These are phyloP conservation scores for Neodontobutis hainanensis DNA, from an alignment of 2,113 vertebrate genomes.

Conservation along the genomic window DNA sequence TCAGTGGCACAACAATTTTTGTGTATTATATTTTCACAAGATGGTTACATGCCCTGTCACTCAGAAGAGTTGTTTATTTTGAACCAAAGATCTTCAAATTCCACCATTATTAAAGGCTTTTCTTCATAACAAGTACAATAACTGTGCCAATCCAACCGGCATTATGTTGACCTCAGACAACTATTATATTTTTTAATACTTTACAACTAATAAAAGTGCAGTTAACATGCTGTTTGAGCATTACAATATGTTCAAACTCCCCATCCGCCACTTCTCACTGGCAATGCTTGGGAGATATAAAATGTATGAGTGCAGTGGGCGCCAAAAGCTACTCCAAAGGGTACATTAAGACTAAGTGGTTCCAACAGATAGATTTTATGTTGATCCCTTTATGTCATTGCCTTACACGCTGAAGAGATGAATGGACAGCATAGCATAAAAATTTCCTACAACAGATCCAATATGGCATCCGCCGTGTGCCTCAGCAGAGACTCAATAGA, in stretches of 20 bases:
- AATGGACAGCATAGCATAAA: slow-evolving; percentile 40
- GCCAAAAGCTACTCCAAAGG: slow-evolving; percentile 27
- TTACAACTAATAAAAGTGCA: slow-evolving; percentile 5
- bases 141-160: background rate
- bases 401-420: slow-evolving; percentile 42
- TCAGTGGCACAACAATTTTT: no score
- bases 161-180: background rate
- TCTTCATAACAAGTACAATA: background rate
- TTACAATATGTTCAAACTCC: slow-evolving; percentile 8
- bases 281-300: slow-evolving; percentile 27
- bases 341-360: slow-evolving; percentile 18
- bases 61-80: no score
- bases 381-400: slow-evolving; percentile 40
- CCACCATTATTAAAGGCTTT: no score
- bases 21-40: no score
- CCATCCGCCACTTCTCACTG: background rate
- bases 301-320: slow-evolving; percentile 23
- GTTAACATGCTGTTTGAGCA: background rate
- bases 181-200: slow-evolving; percentile 5
- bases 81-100: no score
- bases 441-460: slow-evolving; percentile 50
- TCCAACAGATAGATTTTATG: slow-evolving; percentile 35
- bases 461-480: slow-evolving; percentile 35
- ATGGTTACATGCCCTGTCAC: no score
- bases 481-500: slow-evolving; percentile 37